Evolutionary conservation across 2,797 vertebrate species (phyloP).

Genomic region (Pelochelys cantorii): DNA sequence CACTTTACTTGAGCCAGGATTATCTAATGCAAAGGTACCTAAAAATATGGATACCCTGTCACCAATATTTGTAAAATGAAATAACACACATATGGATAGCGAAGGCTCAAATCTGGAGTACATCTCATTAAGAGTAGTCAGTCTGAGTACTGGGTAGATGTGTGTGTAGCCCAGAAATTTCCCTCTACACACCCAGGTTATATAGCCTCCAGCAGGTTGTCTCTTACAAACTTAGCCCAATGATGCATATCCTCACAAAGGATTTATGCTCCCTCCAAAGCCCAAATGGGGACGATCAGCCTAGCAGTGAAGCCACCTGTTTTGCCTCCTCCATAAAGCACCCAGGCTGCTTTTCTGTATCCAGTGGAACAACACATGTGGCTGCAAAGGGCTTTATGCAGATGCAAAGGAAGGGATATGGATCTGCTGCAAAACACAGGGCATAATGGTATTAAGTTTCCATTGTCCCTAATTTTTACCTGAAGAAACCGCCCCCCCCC

Average conservation of each 20-base stretch:
- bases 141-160: not conserved
- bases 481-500: no score
- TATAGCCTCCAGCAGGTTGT: not conserved
- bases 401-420: not conserved
- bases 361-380: not conserved
- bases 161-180: not conserved
- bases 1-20: not conserved
- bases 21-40: not conserved
- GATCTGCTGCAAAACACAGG: not conserved
- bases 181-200: not conserved
- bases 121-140: not conserved
- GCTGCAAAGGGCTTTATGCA: not conserved
- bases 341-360: not conserved
- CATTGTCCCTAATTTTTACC: not conserved
- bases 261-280: not conserved
- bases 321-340: fast-evolving
- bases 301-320: not conserved
- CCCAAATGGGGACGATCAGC: not conserved
- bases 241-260: not conserved
- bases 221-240: fast-evolving
- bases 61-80: not conserved
- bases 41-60: not conserved
- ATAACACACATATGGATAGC: not conserved
- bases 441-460: not conserved
- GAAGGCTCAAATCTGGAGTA: not conserved